phyloP scores from a whole-genome alignment of 2,797 vertebrate species.

The Morelia viridis region DNA sequence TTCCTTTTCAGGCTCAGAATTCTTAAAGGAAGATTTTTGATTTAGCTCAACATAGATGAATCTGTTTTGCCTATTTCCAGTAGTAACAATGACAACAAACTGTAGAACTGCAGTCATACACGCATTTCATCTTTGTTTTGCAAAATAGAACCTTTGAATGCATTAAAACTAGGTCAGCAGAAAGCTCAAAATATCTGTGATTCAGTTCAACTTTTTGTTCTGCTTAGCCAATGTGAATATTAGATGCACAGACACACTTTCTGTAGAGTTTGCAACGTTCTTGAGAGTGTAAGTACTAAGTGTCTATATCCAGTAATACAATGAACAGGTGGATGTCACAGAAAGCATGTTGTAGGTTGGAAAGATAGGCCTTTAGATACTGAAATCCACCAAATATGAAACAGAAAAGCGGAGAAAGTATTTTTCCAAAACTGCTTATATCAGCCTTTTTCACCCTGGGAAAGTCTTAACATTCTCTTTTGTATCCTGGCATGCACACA shows the following conservation, averaged over 20 bases:
- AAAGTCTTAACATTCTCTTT: conserved; percentile 8
- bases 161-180: conserved; percentile 4
- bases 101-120: not conserved
- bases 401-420: conserved; percentile 69
- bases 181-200: conserved; percentile 9
- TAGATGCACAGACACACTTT: conserved; percentile 47
- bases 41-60: not conserved
- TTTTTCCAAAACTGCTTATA: conserved; percentile 57
- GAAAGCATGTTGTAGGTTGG: conserved; percentile 67
- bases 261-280: conserved; percentile 24
- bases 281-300: conserved; percentile 45
- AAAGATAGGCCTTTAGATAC: conserved; percentile 59
- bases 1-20: not conserved
- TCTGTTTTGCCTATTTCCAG: not conserved
- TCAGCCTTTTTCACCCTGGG: conserved; percentile 17
- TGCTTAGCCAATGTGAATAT: conserved; percentile 54
- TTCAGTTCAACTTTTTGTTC: conserved; percentile 43
- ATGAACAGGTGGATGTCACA: conserved; percentile 57
- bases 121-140: not conserved
- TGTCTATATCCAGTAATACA: conserved; percentile 30
- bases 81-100: not conserved
- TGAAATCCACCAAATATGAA: conserved; percentile 70
- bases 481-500: not conserved
- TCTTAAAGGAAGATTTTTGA: not conserved
- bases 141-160: not conserved